Conservation (phyloP, 2,797 vertebrate species). For the Anableps anableps region DNA sequence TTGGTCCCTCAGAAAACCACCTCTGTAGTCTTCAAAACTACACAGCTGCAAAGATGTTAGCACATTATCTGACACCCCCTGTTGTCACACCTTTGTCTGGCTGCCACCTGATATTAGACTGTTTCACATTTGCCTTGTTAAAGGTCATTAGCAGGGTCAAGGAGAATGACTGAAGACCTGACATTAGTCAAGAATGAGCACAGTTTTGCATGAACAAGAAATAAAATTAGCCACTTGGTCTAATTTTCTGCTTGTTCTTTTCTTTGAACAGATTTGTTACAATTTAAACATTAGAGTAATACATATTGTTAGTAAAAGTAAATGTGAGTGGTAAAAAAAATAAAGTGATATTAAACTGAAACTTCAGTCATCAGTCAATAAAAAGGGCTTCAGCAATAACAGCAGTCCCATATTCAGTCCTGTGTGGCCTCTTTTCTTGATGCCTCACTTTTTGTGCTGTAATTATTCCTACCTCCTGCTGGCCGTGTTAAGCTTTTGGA, state of each 20-base stretch:
- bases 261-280: not conserved
- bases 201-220: slow-evolving; percentile 35
- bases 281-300: not conserved
- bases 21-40: slow-evolving; percentile 46
- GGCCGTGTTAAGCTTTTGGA: not conserved
- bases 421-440: not conserved
- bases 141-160: slow-evolving; percentile 49
- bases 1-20: slow-evolving; percentile 64
- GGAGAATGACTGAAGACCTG: slow-evolving; percentile 54
- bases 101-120: slow-evolving; percentile 77
- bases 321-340: not conserved
- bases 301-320: fast-evolving
- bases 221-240: not conserved
- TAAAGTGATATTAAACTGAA: not conserved
- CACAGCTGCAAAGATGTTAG: slow-evolving; percentile 77
- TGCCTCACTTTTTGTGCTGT: not conserved
- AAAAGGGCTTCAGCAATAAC: not conserved
- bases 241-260: not conserved
- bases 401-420: not conserved
- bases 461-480: slow-evolving; percentile 16
- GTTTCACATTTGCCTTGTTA: slow-evolving; percentile 55
- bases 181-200: slow-evolving; percentile 14
- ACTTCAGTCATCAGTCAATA: not conserved
- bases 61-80: slow-evolving; percentile 69
- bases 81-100: slow-evolving; percentile 73